Conservation (phyloP, 2,888 invertebrate genomes). For the Aradus depressus region DNA sequence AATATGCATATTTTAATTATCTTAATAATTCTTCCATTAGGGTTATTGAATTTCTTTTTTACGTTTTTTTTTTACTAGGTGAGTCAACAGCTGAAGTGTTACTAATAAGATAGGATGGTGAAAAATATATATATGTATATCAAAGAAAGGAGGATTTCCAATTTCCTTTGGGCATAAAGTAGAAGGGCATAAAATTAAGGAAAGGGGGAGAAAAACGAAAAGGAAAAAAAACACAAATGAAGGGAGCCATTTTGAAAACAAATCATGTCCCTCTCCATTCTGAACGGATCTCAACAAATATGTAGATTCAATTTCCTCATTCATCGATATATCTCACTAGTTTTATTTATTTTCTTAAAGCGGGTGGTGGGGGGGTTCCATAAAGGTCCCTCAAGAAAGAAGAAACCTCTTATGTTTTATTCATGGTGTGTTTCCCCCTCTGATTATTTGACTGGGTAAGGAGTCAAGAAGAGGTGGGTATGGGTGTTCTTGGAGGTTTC, state of each 20-base stretch:
- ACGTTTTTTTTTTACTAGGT: no score
- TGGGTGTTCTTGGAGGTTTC: no score
- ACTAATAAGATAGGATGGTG: no score
- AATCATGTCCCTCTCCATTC: neutral
- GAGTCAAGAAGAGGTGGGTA: no score
- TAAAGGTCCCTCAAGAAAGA: neutral
- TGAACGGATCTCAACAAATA: slow-evolving; percentile 2
- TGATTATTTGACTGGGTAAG: slow-evolving; percentile 7
- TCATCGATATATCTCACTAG: neutral
- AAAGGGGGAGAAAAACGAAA: neutral
- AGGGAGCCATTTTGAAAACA: neutral
- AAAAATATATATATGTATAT: no score
- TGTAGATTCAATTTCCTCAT: slow-evolving; percentile 9
- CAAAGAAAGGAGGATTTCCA: slow-evolving; percentile 2
- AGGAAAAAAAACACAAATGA: neutral
- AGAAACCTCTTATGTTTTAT: neutral
- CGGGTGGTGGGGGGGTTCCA: neutral
- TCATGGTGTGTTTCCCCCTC: no score
- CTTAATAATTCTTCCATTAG: no score
- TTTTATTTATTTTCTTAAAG: neutral
- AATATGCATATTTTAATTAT: no score
- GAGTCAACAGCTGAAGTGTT: no score
- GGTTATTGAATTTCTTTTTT: no score
- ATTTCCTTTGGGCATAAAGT: slow-evolving; percentile 6
- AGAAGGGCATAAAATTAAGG: neutral